Evolutionary conservation across 2,113 vertebrate genomes (phyloP).

Genomic region (Heteronetta atricapilla): DNA sequence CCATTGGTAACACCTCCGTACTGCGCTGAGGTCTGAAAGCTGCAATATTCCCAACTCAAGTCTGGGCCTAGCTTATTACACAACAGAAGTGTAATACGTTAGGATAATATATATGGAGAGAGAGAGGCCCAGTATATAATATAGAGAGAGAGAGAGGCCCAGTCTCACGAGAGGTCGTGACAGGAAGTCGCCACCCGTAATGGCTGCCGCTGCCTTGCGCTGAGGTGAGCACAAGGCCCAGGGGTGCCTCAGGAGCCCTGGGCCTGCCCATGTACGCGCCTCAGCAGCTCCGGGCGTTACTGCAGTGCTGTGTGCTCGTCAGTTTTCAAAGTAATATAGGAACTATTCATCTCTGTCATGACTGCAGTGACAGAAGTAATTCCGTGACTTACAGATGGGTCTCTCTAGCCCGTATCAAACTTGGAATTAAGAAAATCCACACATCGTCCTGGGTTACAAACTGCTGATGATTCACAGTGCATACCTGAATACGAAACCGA

Average conservation of each 20-base stretch:
- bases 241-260: no score
- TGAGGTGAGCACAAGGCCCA: no score
- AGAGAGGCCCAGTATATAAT: no score
- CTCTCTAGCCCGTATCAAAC: neutral
- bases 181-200: no score
- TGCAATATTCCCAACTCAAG: neutral
- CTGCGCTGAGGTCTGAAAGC: neutral
- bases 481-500: neutral
- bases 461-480: neutral
- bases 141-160: no score
- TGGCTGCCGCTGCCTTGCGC: no score
- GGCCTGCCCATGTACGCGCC: neutral
- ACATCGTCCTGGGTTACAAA: neutral
- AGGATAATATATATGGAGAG: no score
- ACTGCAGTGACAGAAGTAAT: accelerated
- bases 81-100: no score
- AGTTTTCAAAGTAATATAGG: neutral
- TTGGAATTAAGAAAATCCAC: neutral
- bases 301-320: neutral
- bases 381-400: neutral
- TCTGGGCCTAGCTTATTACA: neutral
- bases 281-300: accelerated
- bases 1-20: neutral
- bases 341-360: neutral
- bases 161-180: no score